phyloP scores from a whole-genome alignment of 35 echinoderm and acorn worm genomes.

The Lytechinus variegatus region DNA sequence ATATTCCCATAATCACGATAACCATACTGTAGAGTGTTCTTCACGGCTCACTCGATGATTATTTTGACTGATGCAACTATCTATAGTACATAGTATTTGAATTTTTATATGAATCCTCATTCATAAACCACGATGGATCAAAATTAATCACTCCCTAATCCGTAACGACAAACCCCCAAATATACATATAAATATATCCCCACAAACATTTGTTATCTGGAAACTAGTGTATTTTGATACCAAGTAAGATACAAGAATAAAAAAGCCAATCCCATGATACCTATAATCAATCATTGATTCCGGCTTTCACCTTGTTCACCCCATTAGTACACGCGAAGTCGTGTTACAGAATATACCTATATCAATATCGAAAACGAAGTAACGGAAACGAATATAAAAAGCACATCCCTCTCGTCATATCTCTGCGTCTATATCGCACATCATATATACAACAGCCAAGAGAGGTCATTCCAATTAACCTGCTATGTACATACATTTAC shows the following conservation, averaged over 20 bases:
- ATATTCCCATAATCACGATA: too few species aligned
- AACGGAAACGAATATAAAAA: neutral
- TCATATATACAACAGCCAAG: neutral
- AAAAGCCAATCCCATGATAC: neutral
- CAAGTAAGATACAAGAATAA: neutral
- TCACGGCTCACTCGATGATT: too few species aligned
- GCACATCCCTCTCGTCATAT: neutral
- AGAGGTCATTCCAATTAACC: conserved; percentile 23
- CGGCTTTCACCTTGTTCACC: neutral
- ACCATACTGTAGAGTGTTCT: too few species aligned
- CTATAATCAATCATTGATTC: neutral
- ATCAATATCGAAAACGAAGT: neutral
- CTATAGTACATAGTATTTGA: too few species aligned
- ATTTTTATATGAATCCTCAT: too few species aligned
- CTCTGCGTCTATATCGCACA: neutral
- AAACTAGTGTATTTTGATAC: too few species aligned
- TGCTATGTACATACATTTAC: conserved; percentile 22
- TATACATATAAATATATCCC: too few species aligned
- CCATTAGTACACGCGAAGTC: neutral
- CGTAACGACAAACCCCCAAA: too few species aligned
- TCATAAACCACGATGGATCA: too few species aligned
- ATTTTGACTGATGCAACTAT: too few species aligned
- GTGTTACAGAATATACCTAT: neutral
- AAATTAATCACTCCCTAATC: too few species aligned
- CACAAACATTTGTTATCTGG: too few species aligned